Evolutionary conservation across 2,888 invertebrate species (phyloP).

Genomic region (Euproctis similis): DNA sequence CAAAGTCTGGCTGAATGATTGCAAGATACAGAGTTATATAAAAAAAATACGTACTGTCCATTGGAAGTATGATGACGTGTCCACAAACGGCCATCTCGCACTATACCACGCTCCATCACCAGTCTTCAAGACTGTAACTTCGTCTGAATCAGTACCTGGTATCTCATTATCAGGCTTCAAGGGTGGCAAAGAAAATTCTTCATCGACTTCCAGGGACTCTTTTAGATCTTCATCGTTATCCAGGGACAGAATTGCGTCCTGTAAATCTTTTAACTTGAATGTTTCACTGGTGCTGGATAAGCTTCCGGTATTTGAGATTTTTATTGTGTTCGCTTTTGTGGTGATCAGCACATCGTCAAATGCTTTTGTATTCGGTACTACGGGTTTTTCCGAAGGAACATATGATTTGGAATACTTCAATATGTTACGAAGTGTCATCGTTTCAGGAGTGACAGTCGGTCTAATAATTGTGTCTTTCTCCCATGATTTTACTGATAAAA

Average conservation of each 20-base stretch:
- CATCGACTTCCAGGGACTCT: slow-evolving; percentile 62
- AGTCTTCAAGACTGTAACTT: slow-evolving; percentile 60
- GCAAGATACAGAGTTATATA: too few relatives aligned
- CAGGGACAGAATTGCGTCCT: slow-evolving; percentile 58
- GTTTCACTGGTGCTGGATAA: slow-evolving; percentile 37
- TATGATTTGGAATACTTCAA: slow-evolving; percentile 47
- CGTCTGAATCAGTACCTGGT: slow-evolving; percentile 47
- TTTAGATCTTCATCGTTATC: slow-evolving; percentile 69
- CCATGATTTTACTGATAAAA: slow-evolving; percentile 56
- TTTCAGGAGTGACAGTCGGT: slow-evolving; percentile 53
- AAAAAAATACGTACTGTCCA: slow-evolving; percentile 76
- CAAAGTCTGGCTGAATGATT: too few relatives aligned
- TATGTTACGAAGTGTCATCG: slow-evolving; percentile 45
- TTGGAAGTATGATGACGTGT: slow-evolving; percentile 79
- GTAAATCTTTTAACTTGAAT: slow-evolving; percentile 54
- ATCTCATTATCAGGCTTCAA: slow-evolving; percentile 48
- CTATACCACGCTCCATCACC: slow-evolving; percentile 75
- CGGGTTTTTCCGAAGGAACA: slow-evolving; percentile 42
- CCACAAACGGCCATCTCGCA: slow-evolving; percentile 79
- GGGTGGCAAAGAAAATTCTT: slow-evolving; percentile 64
- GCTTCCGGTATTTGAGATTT: slow-evolving; percentile 36
- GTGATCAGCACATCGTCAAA: slow-evolving; percentile 58
- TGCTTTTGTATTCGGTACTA: slow-evolving; percentile 40
- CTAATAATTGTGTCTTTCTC: slow-evolving; percentile 58
- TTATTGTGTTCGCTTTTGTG: slow-evolving; percentile 47